These are phyloP conservation scores for Melanaphis sacchari DNA, from an alignment of 1,140 invertebrate genomes.

Conservation along the genomic window DNA sequence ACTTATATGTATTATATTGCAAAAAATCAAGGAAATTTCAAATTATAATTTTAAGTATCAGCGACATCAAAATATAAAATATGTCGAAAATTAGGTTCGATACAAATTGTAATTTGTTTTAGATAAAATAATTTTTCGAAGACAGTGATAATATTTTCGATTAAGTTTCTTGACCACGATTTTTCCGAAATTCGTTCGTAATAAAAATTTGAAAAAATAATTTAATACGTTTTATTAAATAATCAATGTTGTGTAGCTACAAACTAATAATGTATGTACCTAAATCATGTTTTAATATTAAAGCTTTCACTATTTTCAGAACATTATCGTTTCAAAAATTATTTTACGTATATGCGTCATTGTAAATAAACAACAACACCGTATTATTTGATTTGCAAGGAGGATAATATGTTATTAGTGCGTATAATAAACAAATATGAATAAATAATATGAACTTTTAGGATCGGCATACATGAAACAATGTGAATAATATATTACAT, in stretches of 20 bases:
- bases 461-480: neutral
- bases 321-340: neutral
- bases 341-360: neutral
- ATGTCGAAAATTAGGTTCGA: neutral
- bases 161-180: neutral
- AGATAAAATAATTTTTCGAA: neutral
- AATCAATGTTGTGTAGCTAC: too few species aligned
- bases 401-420: neutral
- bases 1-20: too few species aligned
- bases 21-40: neutral
- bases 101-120: neutral
- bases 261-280: neutral
- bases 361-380: neutral
- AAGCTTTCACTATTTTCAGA: neutral
- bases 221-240: neutral
- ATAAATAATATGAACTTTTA: conserved; percentile 19
- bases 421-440: neutral
- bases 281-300: neutral
- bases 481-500: neutral
- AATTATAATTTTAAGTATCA: neutral
- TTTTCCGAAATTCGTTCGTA: neutral
- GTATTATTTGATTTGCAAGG: neutral
- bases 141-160: neutral
- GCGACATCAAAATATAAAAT: too few species aligned
- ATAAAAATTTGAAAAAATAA: neutral